Evolutionary conservation across 2,797 vertebrate species (phyloP).

Genomic region (Acanthurus tractus): DNA sequence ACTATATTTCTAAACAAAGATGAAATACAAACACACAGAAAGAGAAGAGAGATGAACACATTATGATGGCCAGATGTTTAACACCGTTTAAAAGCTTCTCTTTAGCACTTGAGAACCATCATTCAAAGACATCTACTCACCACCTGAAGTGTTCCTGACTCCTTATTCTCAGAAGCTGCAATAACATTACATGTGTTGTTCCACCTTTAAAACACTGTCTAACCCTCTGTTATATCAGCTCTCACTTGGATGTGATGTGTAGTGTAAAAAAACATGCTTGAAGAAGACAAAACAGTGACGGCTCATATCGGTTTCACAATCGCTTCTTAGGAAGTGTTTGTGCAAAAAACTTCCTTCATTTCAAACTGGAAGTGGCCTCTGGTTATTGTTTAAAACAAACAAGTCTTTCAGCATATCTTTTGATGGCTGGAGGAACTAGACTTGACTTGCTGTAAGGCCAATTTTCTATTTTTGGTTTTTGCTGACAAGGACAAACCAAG

Average conservation of each 20-base stretch:
- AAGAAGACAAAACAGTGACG: slow-evolving; percentile 5
- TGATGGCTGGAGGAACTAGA: slow-evolving; percentile 30
- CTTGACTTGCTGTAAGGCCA: background rate
- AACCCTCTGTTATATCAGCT: background rate
- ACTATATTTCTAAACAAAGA: background rate
- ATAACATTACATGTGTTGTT: background rate
- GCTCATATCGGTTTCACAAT: slow-evolving; percentile 56
- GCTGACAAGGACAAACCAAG: background rate
- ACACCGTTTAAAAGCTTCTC: background rate
- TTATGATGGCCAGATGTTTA: background rate
- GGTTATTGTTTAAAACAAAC: slow-evolving; percentile 33
- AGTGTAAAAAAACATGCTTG: slow-evolving; percentile 23
- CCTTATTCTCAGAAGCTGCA: slow-evolving; percentile 12
- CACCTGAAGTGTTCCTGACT: slow-evolving; percentile 16
- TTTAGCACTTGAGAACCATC: background rate
- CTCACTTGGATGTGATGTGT: background rate
- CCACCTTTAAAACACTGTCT: background rate
- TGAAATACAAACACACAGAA: background rate
- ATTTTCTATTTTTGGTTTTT: slow-evolving; percentile 16
- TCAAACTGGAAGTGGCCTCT: slow-evolving; percentile 34
- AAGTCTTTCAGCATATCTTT: slow-evolving; percentile 44
- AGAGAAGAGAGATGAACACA: background rate
- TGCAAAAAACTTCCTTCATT: slow-evolving; percentile 50
- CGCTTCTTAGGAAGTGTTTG: slow-evolving; percentile 36
- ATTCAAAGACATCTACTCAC: slow-evolving; percentile 45